phyloP scores from a whole-genome alignment of 53 echinoderm and acorn worm genomes.

The Paracentrotus lividus region DNA sequence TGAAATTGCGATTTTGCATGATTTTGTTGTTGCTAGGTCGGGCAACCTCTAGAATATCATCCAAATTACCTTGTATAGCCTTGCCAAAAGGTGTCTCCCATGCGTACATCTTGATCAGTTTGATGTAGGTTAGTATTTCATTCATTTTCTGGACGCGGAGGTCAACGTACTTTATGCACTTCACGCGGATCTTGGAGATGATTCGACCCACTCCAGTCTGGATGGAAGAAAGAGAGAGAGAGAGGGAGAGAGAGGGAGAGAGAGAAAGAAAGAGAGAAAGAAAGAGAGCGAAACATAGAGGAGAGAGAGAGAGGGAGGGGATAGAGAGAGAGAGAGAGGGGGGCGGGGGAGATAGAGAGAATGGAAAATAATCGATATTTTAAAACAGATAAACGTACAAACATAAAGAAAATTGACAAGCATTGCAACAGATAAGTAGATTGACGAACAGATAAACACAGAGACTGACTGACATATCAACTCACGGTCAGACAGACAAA shows the following conservation, averaged over 20 bases:
- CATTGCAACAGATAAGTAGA: not conserved
- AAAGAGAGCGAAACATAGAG: not conserved
- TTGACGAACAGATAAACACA: not conserved
- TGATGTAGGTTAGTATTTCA: conserved; percentile 86
- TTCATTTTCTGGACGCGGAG: conserved; percentile 88
- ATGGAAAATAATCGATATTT: too few species aligned
- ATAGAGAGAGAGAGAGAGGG: too few species aligned
- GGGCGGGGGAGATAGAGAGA: too few species aligned
- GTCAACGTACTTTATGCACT: conserved; percentile 81
- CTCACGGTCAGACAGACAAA: not conserved
- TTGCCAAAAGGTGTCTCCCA: conserved; percentile 92
- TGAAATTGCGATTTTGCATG: too few species aligned
- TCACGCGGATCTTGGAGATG: conserved; percentile 74
- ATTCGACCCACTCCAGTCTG: conserved; percentile 76
- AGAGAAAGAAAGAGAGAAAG: not conserved
- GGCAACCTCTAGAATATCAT: too few species aligned
- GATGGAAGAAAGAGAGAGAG: not conserved
- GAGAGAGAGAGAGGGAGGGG: not conserved
- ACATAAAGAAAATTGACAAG: too few species aligned
- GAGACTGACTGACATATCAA: not conserved
- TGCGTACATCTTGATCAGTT: conserved; percentile 95
- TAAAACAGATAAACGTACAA: too few species aligned
- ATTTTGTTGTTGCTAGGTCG: too few species aligned
- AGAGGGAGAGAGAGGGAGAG: not conserved
- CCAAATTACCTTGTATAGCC: conserved; percentile 72